phyloP scores from a whole-genome alignment of 2,797 vertebrate genomes.

The Hemitrygon akajei region DNA sequence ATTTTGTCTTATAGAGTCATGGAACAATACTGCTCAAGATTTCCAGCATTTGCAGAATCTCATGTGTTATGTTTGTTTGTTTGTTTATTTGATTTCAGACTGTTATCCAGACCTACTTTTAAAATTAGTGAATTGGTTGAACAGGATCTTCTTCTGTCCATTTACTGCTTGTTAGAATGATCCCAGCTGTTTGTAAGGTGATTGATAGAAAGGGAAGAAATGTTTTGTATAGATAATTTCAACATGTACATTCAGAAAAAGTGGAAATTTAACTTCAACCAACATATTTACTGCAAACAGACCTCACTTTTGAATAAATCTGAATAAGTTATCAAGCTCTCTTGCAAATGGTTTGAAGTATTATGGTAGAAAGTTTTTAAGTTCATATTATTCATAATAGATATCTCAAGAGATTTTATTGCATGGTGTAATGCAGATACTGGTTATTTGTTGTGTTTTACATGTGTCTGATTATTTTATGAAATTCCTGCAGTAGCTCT shows the following conservation, averaged over 20 bases:
- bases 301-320: not conserved
- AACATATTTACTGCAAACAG: constrained; percentile 14
- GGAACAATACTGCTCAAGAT: too few species aligned
- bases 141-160: not conserved
- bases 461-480: not conserved
- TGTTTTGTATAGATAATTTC: constrained; percentile 4
- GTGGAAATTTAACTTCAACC: constrained; percentile 12
- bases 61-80: too few species aligned
- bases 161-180: not conserved
- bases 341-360: not conserved
- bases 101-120: not conserved
- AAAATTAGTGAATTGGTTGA: not conserved
- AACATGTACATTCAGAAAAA: not conserved
- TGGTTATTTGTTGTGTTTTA: not conserved
- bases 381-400: not conserved
- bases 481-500: too few species aligned
- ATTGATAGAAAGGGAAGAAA: constrained; percentile 11
- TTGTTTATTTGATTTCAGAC: too few species aligned
- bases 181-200: not conserved
- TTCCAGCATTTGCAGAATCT: too few species aligned
- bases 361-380: not conserved
- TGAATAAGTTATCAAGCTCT: constrained; percentile 18
- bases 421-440: not conserved
- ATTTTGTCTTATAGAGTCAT: too few species aligned
- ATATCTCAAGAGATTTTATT: not conserved